Conservation (phyloP, 2,797 vertebrate genomes). For the Acanthurus lineatus region DNA sequence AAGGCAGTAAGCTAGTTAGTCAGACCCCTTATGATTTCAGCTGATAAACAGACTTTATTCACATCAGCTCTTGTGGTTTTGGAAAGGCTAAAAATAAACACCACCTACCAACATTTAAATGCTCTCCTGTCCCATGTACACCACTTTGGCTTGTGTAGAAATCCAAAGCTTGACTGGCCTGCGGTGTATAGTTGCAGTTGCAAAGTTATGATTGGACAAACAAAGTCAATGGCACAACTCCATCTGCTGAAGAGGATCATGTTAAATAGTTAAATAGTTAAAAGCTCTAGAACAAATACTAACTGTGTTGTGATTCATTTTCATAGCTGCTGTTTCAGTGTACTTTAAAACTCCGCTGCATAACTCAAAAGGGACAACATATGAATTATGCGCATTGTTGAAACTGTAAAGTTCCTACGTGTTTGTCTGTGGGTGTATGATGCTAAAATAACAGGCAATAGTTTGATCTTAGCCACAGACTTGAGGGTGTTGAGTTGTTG, state of each 20-base stretch:
- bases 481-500: conserved; percentile 40
- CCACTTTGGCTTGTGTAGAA: neutral
- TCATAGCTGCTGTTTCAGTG: neutral
- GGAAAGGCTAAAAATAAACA: neutral
- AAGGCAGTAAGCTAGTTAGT: neutral
- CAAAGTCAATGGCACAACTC: neutral
- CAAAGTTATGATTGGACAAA: conserved; percentile 9
- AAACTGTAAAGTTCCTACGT: conserved; percentile 3
- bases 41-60: neutral
- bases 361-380: neutral
- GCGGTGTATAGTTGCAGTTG: neutral
- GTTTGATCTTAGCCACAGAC: conserved; percentile 58
- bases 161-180: neutral
- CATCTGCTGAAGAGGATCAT: neutral
- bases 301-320: neutral
- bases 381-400: conserved; percentile 14
- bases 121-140: neutral
- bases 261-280: neutral
- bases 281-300: neutral
- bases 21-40: no score
- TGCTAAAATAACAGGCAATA: conserved; percentile 46
- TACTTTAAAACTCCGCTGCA: conserved; percentile 2
- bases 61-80: neutral
- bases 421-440: conserved; percentile 27
- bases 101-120: neutral